phyloP scores from a whole-genome alignment of 2,888 invertebrate genomes.

The Brassicogethes aeneus region DNA sequence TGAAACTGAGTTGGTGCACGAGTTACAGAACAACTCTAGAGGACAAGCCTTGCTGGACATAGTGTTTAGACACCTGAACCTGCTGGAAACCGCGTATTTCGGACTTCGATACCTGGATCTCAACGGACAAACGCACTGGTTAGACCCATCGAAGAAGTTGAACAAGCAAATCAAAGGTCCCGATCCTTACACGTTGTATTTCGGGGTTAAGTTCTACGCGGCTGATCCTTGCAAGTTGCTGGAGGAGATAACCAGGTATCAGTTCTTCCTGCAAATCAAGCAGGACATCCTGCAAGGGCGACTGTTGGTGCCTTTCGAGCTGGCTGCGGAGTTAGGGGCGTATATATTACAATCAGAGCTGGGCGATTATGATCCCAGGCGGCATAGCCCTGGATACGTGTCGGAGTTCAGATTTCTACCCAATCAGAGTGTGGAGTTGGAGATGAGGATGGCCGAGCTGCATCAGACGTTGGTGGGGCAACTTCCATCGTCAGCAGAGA shows the following conservation, averaged over 20 bases:
- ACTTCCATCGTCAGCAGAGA: conserved; percentile 85
- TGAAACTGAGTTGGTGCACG: conserved; percentile 82
- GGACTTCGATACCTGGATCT: conserved; percentile 88
- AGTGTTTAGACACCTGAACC: conserved; percentile 86
- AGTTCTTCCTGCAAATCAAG: conserved; percentile 94
- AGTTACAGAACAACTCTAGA: conserved; percentile 80
- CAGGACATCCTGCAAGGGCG: conserved; percentile 93
- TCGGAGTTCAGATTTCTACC: conserved; percentile 90
- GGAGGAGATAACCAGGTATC: conserved; percentile 97
- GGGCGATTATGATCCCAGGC: conserved; percentile 85
- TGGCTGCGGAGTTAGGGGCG: conserved; percentile 86
- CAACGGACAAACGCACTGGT: conserved; percentile 95
- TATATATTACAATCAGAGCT: conserved; percentile 93
- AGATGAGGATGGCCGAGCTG: conserved; percentile 76
- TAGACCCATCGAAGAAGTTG: conserved; percentile 84
- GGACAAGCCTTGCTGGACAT: conserved; percentile 88
- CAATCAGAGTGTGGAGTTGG: conserved; percentile 86
- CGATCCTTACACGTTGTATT: conserved; percentile 75
- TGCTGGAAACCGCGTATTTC: conserved; percentile 93
- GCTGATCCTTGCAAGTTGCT: conserved; percentile 93
- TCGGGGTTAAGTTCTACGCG: conserved; percentile 95
- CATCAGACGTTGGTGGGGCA: conserved; percentile 86
- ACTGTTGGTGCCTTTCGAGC: conserved; percentile 81
- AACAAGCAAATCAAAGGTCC: conserved; percentile 73
- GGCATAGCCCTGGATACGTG: conserved; percentile 84